These are phyloP conservation scores for Augochlorella aurata DNA, from an alignment of 2,888 invertebrate species.

Conservation along the genomic window DNA sequence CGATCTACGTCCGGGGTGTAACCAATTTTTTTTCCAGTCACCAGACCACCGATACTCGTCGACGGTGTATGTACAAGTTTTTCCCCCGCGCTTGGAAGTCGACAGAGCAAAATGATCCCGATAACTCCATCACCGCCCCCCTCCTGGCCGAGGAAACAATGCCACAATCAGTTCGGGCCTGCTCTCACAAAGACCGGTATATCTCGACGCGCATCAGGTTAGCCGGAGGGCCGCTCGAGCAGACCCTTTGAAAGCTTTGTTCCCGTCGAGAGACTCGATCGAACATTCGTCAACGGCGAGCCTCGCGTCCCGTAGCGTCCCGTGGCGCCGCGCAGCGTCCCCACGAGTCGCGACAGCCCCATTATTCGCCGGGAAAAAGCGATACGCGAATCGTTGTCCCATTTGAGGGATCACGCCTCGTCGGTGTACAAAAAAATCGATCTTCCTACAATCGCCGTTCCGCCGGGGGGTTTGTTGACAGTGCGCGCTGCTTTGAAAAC, in stretches of 20 bases:
- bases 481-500: background rate
- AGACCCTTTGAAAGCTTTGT: constrained; percentile 49
- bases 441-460: background rate
- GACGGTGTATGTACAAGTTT: background rate
- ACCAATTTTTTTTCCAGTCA: constrained; percentile 8
- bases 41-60: background rate
- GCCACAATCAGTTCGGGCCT: constrained; percentile 41
- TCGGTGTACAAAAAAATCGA: constrained; percentile 3
- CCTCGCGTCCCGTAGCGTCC: constrained; percentile 20
- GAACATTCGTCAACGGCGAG: constrained; percentile 48
- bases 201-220: constrained; percentile 43
- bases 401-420: constrained; percentile 30
- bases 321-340: no score
- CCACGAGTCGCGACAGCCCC: constrained; percentile 16
- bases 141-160: constrained; percentile 41
- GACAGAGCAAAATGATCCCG: constrained; percentile 35
- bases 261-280: constrained; percentile 39
- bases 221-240: constrained; percentile 45
- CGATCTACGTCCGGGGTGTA: background rate
- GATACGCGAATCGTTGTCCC: constrained; percentile 45
- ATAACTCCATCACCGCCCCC: constrained; percentile 32
- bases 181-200: constrained; percentile 31
- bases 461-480: background rate
- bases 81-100: background rate
- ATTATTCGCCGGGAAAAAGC: constrained; percentile 43